Percentiles rank a stretch among this genome's conserved stretches.
These are phyloP conservation scores for Cyphomyrus discorhynchus DNA, from an alignment of 2,113 vertebrate genomes.

Conservation along the genomic window DNA sequence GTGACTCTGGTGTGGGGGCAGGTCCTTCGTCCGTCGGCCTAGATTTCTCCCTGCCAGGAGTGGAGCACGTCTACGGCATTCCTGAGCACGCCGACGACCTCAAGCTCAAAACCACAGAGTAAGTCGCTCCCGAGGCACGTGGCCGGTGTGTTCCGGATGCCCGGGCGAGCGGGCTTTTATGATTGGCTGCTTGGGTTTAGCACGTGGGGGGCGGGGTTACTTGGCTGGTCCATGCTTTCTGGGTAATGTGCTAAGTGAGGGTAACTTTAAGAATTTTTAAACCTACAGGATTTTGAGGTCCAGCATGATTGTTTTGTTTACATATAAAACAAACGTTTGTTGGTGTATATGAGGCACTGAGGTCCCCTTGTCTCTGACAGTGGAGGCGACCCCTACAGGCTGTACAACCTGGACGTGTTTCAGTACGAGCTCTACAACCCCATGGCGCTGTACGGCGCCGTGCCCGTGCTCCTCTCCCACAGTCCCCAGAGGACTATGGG, in stretches of 20 bases:
- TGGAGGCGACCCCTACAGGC: slow-evolving; percentile 80
- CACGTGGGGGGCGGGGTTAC: background rate
- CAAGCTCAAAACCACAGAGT: slow-evolving; percentile 81
- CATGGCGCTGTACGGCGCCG: slow-evolving; percentile 84
- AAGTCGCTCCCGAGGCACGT: slow-evolving; percentile 41
- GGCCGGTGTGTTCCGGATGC: background rate
- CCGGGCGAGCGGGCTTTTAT: background rate
- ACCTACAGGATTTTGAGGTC: background rate
- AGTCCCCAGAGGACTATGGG: slow-evolving; percentile 69
- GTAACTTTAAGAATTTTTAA: background rate
- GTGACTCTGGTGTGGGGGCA: slow-evolving; percentile 33
- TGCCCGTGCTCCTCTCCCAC: slow-evolving; percentile 82
- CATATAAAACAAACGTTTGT: background rate
- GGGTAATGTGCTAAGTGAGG: background rate
- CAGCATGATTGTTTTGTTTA: background rate
- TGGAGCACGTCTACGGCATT: slow-evolving; percentile 88
- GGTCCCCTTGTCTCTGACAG: slow-evolving; percentile 45
- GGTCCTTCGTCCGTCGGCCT: slow-evolving; percentile 80
- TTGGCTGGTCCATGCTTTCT: background rate
- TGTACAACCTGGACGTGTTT: slow-evolving; percentile 91
- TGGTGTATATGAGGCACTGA: background rate
- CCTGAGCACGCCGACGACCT: slow-evolving; percentile 82
- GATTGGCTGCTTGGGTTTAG: background rate
- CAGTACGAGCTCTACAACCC: slow-evolving; percentile 84
- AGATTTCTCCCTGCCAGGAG: slow-evolving; percentile 82